phyloP scores from a whole-genome alignment of 2,888 invertebrate species.

The Campoplex capitator region DNA sequence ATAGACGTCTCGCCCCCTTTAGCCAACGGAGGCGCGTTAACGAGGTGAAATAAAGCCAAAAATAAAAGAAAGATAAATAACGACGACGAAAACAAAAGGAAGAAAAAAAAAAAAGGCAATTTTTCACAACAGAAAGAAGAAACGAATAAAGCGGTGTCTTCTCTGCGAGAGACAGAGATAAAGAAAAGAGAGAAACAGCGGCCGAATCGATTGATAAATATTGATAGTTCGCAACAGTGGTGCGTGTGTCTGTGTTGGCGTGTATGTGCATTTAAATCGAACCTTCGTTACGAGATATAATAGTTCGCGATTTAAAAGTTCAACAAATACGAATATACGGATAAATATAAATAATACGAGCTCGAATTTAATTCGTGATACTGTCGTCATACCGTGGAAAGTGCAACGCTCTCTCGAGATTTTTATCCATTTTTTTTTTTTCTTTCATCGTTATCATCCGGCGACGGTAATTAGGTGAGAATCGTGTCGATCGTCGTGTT shows the following conservation, averaged over 20 bases:
- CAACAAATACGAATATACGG: neutral
- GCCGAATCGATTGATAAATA: slow-evolving; percentile 5
- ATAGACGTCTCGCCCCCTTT: neutral
- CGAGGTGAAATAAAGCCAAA: neutral
- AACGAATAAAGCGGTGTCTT: neutral
- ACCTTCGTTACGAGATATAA: neutral
- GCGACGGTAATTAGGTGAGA: slow-evolving; percentile 17
- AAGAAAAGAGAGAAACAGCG: neutral
- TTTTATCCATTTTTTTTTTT: neutral
- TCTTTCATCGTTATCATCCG: neutral
- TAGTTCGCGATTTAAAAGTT: neutral
- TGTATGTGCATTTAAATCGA: slow-evolving; percentile 1
- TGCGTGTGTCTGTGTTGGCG: neutral
- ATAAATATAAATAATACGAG: neutral
- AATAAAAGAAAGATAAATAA: neutral
- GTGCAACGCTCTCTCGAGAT: slow-evolving; percentile 17
- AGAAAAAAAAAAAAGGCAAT: neutral
- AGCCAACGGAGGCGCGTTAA: neutral
- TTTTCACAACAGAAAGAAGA: neutral
- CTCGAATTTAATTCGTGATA: neutral
- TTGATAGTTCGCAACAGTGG: slow-evolving; percentile 20
- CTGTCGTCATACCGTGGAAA: neutral
- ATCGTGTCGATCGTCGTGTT: slow-evolving; percentile 16
- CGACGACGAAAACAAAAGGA: too few species aligned
- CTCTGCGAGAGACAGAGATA: neutral